Evolutionary conservation across 2,888 invertebrate genomes (phyloP), one percentile per base, ranked within the genome.

Genomic region (Caenorhabditis zanzibari): DNA sequence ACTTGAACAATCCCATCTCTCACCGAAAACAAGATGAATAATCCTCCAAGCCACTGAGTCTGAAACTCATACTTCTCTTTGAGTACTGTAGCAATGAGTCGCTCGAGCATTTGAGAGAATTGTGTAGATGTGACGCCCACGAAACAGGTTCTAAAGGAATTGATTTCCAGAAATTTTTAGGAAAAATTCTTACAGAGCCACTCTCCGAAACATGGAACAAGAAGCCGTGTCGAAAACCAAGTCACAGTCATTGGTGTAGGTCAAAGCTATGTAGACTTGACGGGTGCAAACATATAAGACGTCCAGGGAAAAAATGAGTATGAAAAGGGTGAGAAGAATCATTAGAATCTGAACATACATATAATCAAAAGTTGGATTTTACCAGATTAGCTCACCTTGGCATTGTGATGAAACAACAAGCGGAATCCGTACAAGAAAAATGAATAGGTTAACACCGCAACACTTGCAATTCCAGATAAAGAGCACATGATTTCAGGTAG

Each of bases 91-190:
- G 82, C 82, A 3, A 82, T 56, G 6, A 79, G 14, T 26, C 82
- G 44, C 24, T 82, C 82, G n/a, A 82, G 2, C 77, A 79, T 82
- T 69, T 82, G 82, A 1, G 35, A 68, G 24, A 82, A 69, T 32
- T 82, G 82, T 1, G 82, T 82, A 2, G 77, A 58, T 9, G 82
- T 71, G 26, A 79, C 73, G 0, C 82, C 82, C 28, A 82, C 82
- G 19, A 82, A 79, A 47, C 77, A 77, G 16, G 77, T 82, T 64
- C 82, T 82, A 24, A 26, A 82, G 22, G 14, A 5, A n/a, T 10
- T 7, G 10, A 5, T 52, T 52, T 0, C 10, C 22, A 14, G n/a
- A 44, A n/a, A n/a, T n/a, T 47, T 38, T 75, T 12, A n/a, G n/a
- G 22, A 26, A 52, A 24, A 38, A 16, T 1, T 24, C 77, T 73